A percentile compares a stretch with the other conserved stretches of the same genome.
These are phyloP conservation scores for Atrina japonica DNA, from an alignment of 2,888 invertebrate species.

Conservation along the genomic window DNA sequence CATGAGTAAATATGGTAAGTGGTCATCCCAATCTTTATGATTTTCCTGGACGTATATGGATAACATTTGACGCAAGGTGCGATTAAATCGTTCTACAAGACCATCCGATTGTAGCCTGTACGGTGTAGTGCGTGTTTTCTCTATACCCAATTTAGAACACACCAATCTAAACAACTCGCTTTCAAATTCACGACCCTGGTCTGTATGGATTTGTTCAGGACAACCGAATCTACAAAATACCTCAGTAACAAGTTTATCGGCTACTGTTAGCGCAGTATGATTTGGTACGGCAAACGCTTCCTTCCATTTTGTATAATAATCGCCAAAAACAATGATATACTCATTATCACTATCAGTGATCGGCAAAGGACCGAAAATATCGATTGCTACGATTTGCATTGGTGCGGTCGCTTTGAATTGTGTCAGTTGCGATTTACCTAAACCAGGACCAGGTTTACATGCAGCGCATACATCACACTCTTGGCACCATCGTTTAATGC, in stretches of 20 bases:
- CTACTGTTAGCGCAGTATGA: too few relatives aligned
- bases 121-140: conserved; percentile 51
- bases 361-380: conserved; percentile 52
- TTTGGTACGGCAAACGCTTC: conserved; percentile 36
- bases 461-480: conserved; percentile 6
- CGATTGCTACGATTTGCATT: conserved; percentile 42
- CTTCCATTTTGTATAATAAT: conserved; percentile 55
- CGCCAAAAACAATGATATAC: conserved; percentile 50
- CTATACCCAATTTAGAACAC: conserved; percentile 43
- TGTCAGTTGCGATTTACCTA: background rate
- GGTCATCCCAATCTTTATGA: too few relatives aligned
- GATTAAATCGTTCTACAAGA: too few relatives aligned
- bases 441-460: conserved; percentile 22
- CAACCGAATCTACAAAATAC: conserved; percentile 46
- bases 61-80: conserved; percentile 45
- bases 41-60: conserved; percentile 16
- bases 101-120: conserved; percentile 48
- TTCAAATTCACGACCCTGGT: conserved; percentile 55
- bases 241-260: conserved; percentile 47
- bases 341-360: conserved; percentile 42
- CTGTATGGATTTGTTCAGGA: conserved; percentile 48
- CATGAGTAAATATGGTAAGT: too few relatives aligned
- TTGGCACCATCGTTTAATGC: conserved; percentile 23
- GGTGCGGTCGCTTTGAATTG: conserved; percentile 23
- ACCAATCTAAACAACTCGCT: conserved; percentile 43